Base-by-base conservation (phyloP, 2,888 invertebrate genomes). In the Amphipyra tragopoginis region DNA sequence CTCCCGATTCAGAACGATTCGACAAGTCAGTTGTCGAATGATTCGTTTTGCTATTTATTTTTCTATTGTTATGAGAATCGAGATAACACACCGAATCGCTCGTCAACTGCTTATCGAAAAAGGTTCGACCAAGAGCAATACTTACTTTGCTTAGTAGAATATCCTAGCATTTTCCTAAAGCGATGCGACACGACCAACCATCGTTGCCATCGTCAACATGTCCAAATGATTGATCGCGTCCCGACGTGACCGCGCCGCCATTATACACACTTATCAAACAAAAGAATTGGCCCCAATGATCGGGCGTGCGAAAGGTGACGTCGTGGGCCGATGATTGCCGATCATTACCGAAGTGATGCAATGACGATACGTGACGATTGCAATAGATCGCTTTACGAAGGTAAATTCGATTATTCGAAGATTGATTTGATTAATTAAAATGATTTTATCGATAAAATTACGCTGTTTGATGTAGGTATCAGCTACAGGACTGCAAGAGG, bases 261-360 rank as follows among this genome's bases (percentile, higher is more conserved):
- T 85, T 82, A 80, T 72, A 75, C 62, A 66, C 74, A 75, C 71
- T 73, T 75, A 75, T 79, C 72, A 79, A 80, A 86, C 86, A 85
- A 85, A 85, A 83, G 85, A 84, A 84, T 80, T 76, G 78, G 71
- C 77, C 76, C 64, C 59, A 79, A 80, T 82, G 81, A 75, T 77
- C 65, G 80, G 77, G 75, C 85, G 84, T 85, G 86, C 85, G 86
- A 86, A 86, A 85, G 86, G 82, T 81, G 83, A 77, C 79, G 74
- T 50, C 67, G 76, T 54, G 45, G 44, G 56, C 62, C 77, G 73
- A 75, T 73, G 79, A 80, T 80, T 71, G 65, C 74, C 67, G 74
- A 74, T 66, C 51, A 72, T 77, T 55, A 66, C 52, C 61, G 69
- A 71, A 53, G 73, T 67, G 83, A 82, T 69, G 84, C 68, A 81